phyloP scores from a whole-genome alignment of 2,888 invertebrate species.

The Agonopterix alstromeriana region DNA sequence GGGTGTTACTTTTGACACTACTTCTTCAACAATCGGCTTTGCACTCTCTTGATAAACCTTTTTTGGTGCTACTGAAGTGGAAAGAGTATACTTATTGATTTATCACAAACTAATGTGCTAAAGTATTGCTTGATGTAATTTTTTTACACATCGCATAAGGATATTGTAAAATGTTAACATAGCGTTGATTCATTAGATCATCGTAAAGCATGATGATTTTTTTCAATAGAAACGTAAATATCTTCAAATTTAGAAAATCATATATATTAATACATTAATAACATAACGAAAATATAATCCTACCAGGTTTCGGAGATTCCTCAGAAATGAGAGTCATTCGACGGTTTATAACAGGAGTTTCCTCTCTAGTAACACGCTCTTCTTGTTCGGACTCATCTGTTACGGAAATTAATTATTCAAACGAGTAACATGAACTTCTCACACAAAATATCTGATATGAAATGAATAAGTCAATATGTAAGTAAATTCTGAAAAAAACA shows the following conservation, averaged over 20 bases:
- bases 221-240: conserved; percentile 14
- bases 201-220: too few relatives aligned
- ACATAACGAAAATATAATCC: conserved; percentile 13
- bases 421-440: neutral
- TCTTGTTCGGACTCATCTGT: conserved; percentile 47
- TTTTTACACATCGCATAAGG: too few relatives aligned
- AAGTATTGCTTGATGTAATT: too few relatives aligned
- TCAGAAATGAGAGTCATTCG: conserved; percentile 62
- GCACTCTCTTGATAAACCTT: conserved; percentile 19
- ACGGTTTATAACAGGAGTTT: conserved; percentile 49
- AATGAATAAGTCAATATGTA: neutral
- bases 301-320: conserved; percentile 34
- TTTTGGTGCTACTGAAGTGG: conserved; percentile 26
- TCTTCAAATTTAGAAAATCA: too few relatives aligned
- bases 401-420: conserved; percentile 3
- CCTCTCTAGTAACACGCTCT: conserved; percentile 39
- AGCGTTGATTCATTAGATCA: too few relatives aligned
- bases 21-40: conserved; percentile 24
- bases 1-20: conserved; percentile 22
- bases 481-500: too few relatives aligned
- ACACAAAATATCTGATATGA: neutral
- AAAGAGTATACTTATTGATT: conserved; percentile 3
- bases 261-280: neutral
- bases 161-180: too few relatives aligned
- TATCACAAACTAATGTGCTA: too few relatives aligned